phyloP scores from a whole-genome alignment of 2,797 vertebrate genomes.

The Clarias fuscus region DNA sequence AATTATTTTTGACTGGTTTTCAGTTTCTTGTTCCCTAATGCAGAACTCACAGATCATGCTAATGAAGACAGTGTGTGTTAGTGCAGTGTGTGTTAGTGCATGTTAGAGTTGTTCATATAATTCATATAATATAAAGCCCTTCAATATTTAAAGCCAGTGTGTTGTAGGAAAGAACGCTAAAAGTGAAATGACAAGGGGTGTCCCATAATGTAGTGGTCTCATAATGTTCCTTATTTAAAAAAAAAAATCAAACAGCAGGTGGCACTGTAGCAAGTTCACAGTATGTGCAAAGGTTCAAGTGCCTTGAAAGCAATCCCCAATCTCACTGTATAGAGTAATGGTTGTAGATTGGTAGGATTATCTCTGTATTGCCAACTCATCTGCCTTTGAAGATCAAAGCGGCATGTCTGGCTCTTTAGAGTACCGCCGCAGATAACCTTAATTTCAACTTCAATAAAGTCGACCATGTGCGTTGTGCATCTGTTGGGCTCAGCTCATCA shows the following conservation, averaged over 20 bases:
- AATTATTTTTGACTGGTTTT: background rate
- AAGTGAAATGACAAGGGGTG: background rate
- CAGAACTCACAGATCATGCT: background rate
- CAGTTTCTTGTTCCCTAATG: background rate
- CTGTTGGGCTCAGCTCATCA: slow-evolving; percentile 40
- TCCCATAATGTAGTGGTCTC: background rate
- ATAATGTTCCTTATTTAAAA: background rate
- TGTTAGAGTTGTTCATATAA: background rate
- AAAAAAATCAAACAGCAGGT: slow-evolving; percentile 68
- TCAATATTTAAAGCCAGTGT: background rate
- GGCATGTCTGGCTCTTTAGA: slow-evolving; percentile 59
- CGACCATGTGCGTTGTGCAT: slow-evolving; percentile 60
- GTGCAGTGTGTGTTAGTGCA: background rate
- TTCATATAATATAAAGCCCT: background rate
- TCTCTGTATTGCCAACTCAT: slow-evolving; percentile 72
- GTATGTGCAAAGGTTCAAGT: background rate
- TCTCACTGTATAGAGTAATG: slow-evolving; percentile 64
- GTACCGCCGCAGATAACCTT: slow-evolving; percentile 69
- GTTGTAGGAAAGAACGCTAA: background rate
- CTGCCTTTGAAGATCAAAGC: slow-evolving; percentile 80
- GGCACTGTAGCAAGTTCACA: slow-evolving; percentile 63
- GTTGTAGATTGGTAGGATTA: slow-evolving; percentile 70
- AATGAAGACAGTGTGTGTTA: background rate
- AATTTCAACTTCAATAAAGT: slow-evolving; percentile 72
- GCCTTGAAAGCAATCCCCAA: background rate